Base-by-base conservation (phyloP, 1,140 invertebrate species). In the Calosoma granatense region DNA sequence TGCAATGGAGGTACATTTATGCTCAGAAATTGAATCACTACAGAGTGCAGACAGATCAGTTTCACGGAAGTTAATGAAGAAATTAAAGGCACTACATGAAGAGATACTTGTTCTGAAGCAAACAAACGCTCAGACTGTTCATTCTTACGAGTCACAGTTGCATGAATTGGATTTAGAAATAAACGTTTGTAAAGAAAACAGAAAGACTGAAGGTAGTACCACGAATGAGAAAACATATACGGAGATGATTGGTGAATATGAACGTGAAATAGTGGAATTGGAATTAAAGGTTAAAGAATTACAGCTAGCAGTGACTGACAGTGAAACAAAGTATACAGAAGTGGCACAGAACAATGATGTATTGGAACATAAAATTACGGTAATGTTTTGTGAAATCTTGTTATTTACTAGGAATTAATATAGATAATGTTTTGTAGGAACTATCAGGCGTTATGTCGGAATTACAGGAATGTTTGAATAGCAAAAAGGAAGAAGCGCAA, bases 401-500 rank as follows among this genome's bases (percentile, higher is more conserved):
- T n/a, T n/a, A n/a, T n/a, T n/a, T n/a, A n/a, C n/a, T n/a, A n/a
- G n/a, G n/a, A n/a, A n/a, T n/a, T n/a, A n/a, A n/a, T n/a, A n/a
- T n/a, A n/a, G n/a, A n/a, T n/a, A n/a, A n/a, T n/a, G n/a, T n/a
- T n/a, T n/a, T n/a, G n/a, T n/a, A n/a, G n/a, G n/a, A n/a, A n/a
- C n/a, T n/a, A n/a, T n/a, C 58, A 59, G 17, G 36, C 17, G 58
- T 62, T 59, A 11, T 59, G 22, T 22, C 22, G 3, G 23, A n/a
- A n/a, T n/a, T n/a, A n/a, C n/a, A n/a, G n/a, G n/a, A 66, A 39
- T 61, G 19, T 54, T 47, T 64, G 14, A 19, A 55, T 17, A 56
- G 51, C 53, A 64, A 63, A 54, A 61, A 47, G 17, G n/a, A 59
- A 14, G 63, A 66, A 56, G n/a, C 66, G 15, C 15, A 22, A 6